Evolutionary conservation across 2,888 invertebrate genomes (phyloP).

Genomic region (Spialia ferax): DNA sequence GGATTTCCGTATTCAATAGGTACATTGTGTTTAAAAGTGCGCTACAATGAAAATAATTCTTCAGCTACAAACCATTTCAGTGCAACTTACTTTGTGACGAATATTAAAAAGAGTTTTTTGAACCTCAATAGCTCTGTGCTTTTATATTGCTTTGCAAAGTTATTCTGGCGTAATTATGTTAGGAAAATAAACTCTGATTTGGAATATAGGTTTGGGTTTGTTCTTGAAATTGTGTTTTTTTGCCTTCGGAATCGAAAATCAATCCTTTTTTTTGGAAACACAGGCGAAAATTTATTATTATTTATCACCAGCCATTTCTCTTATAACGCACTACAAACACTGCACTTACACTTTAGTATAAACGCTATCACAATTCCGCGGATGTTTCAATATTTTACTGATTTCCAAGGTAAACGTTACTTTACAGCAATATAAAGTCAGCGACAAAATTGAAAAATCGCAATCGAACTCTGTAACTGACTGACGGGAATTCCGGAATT

Average conservation of each 20-base stretch:
- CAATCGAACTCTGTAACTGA: constrained; percentile 6
- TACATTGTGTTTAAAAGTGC: constrained; percentile 25
- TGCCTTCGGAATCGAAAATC: too few species aligned
- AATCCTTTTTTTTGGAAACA: too few species aligned
- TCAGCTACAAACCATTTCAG: constrained; percentile 4
- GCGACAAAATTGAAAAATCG: constrained; percentile 15
- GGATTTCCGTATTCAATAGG: constrained; percentile 31
- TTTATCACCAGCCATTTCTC: too few species aligned
- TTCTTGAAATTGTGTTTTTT: too few species aligned
- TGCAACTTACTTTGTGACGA: constrained; percentile 7
- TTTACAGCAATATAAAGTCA: neutral
- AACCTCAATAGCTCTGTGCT: too few species aligned
- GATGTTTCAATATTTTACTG: neutral
- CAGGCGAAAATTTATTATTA: too few species aligned
- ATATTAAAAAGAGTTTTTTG: neutral
- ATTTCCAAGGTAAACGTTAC: neutral
- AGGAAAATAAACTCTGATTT: neutral
- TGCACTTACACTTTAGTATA: too few species aligned
- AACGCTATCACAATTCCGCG: neutral
- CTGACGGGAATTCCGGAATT: constrained; percentile 2
- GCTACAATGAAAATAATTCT: constrained; percentile 14
- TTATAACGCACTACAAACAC: too few species aligned
- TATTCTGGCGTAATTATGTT: neutral
- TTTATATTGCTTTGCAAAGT: too few species aligned
- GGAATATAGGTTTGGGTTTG: neutral